These are phyloP conservation scores for Tenthredo mesomela DNA, from an alignment of 2,888 invertebrate genomes.

Conservation along the genomic window DNA sequence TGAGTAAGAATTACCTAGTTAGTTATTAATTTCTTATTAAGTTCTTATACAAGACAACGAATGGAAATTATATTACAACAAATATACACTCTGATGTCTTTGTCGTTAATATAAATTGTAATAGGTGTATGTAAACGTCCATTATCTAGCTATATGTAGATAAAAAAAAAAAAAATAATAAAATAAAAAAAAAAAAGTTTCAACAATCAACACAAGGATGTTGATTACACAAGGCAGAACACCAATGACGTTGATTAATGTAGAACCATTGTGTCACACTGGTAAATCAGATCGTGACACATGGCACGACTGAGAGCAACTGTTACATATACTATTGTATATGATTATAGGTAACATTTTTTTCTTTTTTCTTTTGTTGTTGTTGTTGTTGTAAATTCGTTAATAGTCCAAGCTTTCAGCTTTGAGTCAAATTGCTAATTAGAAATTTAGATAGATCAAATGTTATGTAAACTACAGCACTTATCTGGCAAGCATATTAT, in stretches of 20 bases:
- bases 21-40: slow-evolving; percentile 1
- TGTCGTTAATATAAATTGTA: slow-evolving; percentile 59
- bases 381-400: slow-evolving; percentile 67
- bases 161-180: slow-evolving; percentile 63
- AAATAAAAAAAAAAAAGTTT: slow-evolving; percentile 63
- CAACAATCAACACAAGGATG: slow-evolving; percentile 74
- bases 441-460: slow-evolving; percentile 60
- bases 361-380: no score
- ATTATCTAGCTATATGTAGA: slow-evolving; percentile 72
- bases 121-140: slow-evolving; percentile 63
- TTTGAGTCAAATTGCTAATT: slow-evolving; percentile 66
- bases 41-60: slow-evolving; percentile 37
- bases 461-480: slow-evolving; percentile 47
- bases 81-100: slow-evolving; percentile 41
- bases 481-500: not conserved
- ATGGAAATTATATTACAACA: slow-evolving; percentile 5
- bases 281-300: slow-evolving; percentile 61
- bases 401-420: slow-evolving; percentile 71
- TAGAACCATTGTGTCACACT: slow-evolving; percentile 67
- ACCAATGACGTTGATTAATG: slow-evolving; percentile 77
- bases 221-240: slow-evolving; percentile 77
- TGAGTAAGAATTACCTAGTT: slow-evolving; percentile 31
- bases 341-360: slow-evolving; percentile 70
- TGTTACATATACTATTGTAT: slow-evolving; percentile 77
- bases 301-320: slow-evolving; percentile 75